Evolutionary conservation across 2,113 vertebrate species (phyloP).

Genomic region (Oxyruncus cristatus): DNA sequence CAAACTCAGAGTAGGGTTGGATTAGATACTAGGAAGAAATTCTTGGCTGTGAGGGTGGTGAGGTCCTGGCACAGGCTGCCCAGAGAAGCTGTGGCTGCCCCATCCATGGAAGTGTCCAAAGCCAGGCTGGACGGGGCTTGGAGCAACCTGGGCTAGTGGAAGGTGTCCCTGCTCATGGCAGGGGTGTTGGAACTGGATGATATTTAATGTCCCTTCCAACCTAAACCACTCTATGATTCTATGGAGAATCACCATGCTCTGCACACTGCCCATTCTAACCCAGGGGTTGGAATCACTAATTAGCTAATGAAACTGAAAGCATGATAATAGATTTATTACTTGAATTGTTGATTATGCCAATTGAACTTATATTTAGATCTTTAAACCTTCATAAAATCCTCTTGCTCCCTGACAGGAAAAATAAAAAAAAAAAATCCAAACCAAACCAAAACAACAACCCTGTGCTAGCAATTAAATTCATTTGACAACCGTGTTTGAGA

Average conservation of each 20-base stretch:
- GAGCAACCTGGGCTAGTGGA: not conserved
- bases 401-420: not conserved
- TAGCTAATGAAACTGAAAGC: not conserved
- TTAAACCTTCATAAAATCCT: not conserved
- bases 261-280: not conserved
- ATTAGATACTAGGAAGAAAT: not conserved
- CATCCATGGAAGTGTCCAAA: not conserved
- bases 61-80: not conserved
- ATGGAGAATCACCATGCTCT: not conserved
- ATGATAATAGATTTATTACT: conserved; percentile 4
- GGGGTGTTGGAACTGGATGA: not conserved
- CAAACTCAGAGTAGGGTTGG: not conserved
- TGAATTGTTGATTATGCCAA: conserved; percentile 21
- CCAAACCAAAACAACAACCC: not conserved
- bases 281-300: not conserved
- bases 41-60: accelerated
- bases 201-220: not conserved
- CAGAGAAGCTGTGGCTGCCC: not conserved
- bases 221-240: not conserved
- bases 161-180: not conserved
- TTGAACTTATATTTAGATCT: conserved; percentile 20
- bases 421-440: not conserved
- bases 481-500: not conserved
- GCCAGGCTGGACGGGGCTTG: not conserved
- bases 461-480: not conserved